Percentiles rank a stretch among this genome's conserved stretches.
These are phyloP conservation scores for Heteropelma amictum DNA, from an alignment of 2,888 invertebrate species.

Conservation along the genomic window DNA sequence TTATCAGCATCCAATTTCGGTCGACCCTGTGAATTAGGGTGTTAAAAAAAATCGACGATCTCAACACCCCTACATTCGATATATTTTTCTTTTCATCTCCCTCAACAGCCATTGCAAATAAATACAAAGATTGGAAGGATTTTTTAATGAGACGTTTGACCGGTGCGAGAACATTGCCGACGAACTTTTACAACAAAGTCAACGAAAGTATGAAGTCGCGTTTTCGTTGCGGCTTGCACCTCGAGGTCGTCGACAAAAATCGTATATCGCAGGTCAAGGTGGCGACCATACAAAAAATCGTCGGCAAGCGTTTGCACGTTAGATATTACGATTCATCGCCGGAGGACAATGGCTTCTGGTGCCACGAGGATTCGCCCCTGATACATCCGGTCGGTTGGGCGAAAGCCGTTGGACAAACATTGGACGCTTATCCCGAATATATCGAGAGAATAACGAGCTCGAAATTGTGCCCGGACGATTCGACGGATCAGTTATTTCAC, in stretches of 20 bases:
- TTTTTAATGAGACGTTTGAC: constrained; percentile 94
- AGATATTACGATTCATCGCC: constrained; percentile 91
- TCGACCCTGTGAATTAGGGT: too few species aligned
- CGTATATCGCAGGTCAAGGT: constrained; percentile 95
- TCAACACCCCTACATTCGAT: not conserved
- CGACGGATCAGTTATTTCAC: constrained; percentile 88
- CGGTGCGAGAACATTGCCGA: constrained; percentile 96
- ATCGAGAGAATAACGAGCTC: constrained; percentile 86
- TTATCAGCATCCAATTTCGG: too few species aligned
- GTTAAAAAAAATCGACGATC: too few species aligned
- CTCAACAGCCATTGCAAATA: constrained; percentile 88
- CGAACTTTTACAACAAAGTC: constrained; percentile 94
- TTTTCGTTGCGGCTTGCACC: constrained; percentile 88
- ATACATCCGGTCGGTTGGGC: constrained; percentile 99
- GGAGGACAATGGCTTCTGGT: constrained; percentile 95
- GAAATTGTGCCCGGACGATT: constrained; percentile 86
- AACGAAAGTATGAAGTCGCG: constrained; percentile 90
- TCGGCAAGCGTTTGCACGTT: constrained; percentile 94
- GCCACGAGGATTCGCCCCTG: constrained; percentile 95
- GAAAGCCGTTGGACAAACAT: constrained; percentile 90
- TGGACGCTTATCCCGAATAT: constrained; percentile 91
- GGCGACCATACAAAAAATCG: constrained; percentile 92
- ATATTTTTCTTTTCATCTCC: not conserved
- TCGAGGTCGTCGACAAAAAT: constrained; percentile 98
- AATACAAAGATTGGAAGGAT: constrained; percentile 97